A percentile compares a stretch with the other conserved stretches of the same genome.
phyloP scores from a whole-genome alignment of 2,888 invertebrate genomes.

The Theodoxus fluviatilis region DNA sequence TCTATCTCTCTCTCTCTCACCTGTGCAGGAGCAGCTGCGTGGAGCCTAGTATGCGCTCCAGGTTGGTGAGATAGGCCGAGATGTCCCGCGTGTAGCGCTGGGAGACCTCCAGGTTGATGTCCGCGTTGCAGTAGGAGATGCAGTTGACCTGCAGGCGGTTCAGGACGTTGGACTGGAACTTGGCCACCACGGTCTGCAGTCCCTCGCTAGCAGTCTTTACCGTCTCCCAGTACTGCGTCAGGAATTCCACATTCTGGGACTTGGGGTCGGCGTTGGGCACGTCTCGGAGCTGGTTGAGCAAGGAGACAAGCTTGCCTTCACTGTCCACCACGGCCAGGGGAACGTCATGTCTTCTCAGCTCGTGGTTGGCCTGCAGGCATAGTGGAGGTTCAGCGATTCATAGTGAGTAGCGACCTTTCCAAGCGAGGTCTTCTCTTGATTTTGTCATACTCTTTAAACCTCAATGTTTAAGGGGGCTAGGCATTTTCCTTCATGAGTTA shows the following conservation, averaged over 20 bases:
- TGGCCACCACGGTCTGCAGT: conserved; percentile 39
- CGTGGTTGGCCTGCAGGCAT: conserved; percentile 46
- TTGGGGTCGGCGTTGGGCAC: conserved; percentile 40
- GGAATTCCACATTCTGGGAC: conserved; percentile 39
- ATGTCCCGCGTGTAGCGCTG: conserved; percentile 46
- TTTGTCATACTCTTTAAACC: too few relatives aligned
- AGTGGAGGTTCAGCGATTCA: too few relatives aligned
- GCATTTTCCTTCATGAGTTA: too few relatives aligned
- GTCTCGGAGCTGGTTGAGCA: conserved; percentile 47
- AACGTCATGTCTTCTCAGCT: conserved; percentile 42
- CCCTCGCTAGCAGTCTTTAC: conserved; percentile 45
- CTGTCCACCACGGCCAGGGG: conserved; percentile 39
- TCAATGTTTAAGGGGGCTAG: too few relatives aligned
- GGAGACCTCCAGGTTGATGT: conserved; percentile 44
- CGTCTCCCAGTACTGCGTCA: conserved; percentile 54
- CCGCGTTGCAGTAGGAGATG: conserved; percentile 44
- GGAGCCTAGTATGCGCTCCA: conserved; percentile 40
- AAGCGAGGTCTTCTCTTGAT: too few relatives aligned
- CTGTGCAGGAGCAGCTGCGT: too few relatives aligned
- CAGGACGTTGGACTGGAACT: conserved; percentile 46
- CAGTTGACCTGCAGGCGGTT: conserved; percentile 47
- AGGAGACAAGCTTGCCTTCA: conserved; percentile 42
- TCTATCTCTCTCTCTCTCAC: too few relatives aligned
- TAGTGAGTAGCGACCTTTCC: too few relatives aligned
- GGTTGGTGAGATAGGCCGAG: conserved; percentile 39